Percentiles rank a stretch among this genome's conserved stretches.
Conservation (phyloP, 2,888 invertebrate genomes). For the Drosophila kanekoi region DNA sequence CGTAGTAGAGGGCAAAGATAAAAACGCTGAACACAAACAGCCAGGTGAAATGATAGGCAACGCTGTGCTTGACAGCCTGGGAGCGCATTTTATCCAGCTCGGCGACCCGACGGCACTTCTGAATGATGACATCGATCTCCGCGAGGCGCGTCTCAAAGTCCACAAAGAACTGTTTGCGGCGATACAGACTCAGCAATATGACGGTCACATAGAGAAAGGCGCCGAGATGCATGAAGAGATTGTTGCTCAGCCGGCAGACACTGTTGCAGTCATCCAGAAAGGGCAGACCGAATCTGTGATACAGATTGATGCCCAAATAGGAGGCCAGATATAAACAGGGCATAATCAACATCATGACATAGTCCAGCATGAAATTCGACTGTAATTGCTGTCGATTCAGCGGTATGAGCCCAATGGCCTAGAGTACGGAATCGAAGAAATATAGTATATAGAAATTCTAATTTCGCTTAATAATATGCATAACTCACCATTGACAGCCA, state of each 20-base stretch:
- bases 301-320: slow-evolving; percentile 67
- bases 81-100: slow-evolving; percentile 57
- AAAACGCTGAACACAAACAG: slow-evolving; percentile 68
- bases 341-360: slow-evolving; percentile 74
- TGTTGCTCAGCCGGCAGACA: slow-evolving; percentile 78
- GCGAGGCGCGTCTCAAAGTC: slow-evolving; percentile 72
- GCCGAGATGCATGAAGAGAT: slow-evolving; percentile 81
- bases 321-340: slow-evolving; percentile 75
- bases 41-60: slow-evolving; percentile 73
- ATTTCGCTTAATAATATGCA: not conserved
- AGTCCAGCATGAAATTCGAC: slow-evolving; percentile 70
- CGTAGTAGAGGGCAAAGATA: slow-evolving; percentile 67
- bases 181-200: slow-evolving; percentile 70
- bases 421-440: not conserved
- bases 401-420: slow-evolving; percentile 82
- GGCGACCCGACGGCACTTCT: slow-evolving; percentile 71
- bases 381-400: slow-evolving; percentile 69
- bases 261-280: slow-evolving; percentile 70
- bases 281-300: slow-evolving; percentile 46
- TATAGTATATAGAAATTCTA: not conserved
- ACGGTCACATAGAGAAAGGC: slow-evolving; percentile 78
- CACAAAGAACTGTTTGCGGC: slow-evolving; percentile 81
- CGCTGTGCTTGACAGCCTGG: slow-evolving; percentile 57
- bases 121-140: slow-evolving; percentile 77
- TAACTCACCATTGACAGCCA: slow-evolving; percentile 67